These are phyloP conservation scores for Mallotus villosus DNA, from an alignment of 2,797 vertebrate genomes.

Conservation along the genomic window DNA sequence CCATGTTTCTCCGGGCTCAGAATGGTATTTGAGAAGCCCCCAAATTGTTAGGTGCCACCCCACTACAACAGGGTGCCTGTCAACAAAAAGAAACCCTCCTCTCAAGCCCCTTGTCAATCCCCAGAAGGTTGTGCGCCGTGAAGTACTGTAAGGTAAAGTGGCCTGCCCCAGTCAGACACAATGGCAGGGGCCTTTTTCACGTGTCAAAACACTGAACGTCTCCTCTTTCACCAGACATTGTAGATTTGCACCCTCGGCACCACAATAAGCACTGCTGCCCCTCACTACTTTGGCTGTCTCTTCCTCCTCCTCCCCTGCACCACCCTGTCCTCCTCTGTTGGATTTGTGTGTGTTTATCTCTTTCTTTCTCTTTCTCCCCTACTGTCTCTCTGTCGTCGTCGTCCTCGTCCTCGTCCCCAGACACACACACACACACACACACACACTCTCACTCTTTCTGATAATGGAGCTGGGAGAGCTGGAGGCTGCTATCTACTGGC, in stretches of 20 bases:
- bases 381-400: slow-evolving; percentile 3
- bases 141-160: not conserved
- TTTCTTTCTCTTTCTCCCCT: slow-evolving; percentile 10
- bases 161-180: not conserved
- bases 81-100: no score
- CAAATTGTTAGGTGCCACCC: no score
- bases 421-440: slow-evolving; percentile 11
- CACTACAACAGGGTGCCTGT: no score
- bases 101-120: no score
- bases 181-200: not conserved
- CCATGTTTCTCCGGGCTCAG: slow-evolving; percentile 3
- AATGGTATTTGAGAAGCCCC: not conserved
- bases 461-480: slow-evolving; percentile 51
- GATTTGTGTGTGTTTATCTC: not conserved
- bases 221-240: not conserved
- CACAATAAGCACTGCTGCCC: slow-evolving; percentile 22
- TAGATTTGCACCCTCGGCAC: not conserved
- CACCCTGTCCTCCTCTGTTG: slow-evolving; percentile 5
- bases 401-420: not conserved
- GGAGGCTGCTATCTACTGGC: slow-evolving; percentile 40
- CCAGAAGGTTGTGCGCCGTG: not conserved
- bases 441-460: slow-evolving; percentile 14
- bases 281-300: slow-evolving; percentile 12
- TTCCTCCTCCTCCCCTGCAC: not conserved
- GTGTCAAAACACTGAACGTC: not conserved